Base-by-base conservation (phyloP, 2,797 vertebrate genomes). In the Menidia menidia region DNA sequence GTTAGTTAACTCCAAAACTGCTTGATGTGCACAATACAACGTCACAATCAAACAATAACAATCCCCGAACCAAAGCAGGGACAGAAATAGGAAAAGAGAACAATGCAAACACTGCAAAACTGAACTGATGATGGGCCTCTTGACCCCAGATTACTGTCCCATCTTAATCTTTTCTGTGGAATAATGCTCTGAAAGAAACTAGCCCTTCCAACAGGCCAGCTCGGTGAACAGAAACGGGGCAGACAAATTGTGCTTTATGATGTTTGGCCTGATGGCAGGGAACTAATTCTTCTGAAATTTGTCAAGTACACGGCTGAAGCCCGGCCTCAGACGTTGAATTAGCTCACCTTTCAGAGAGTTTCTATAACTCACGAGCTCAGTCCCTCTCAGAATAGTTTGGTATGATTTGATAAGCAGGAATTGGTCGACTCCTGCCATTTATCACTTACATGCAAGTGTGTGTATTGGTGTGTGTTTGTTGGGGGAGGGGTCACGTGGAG, bases 401-500 rank as follows among this genome's bases (percentile, higher is more conserved):
- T 73, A 31, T 41, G 1, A 39, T 69, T 43, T 47, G 6, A 44
- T n/a, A 3, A 35, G 60, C 58, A 53, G 31, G 45, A 72, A 41
- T 31, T 74, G 14, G 15, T 64, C 39, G 30, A 53, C 5, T 0
- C 43, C 57, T 7, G 59, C 82, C 68, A 75, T 75, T 32, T 69
- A 44, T 58, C 30, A 52, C 61, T 63, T 60, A 57, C 45, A 68
- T 57, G 57, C 52, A 68, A 61, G 44, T 75, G 30, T 71, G 50
- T 71, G 60, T 73, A 44, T 81, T 52, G 76, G n/a, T 77, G 35
- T 67, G 62, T 71, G 70, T 76, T 77, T 73, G 68, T 73, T 73
- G 86, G 88, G 86, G 89, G 85, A 73, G 83, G 85, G 88, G 77
- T 71, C 73, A 59, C 53, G 83, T 78, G 44, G 76, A 87, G 87